Evolutionary conservation across 2,113 vertebrate genomes (phyloP), one percentile per base, ranked within the genome.

Genomic region (Eubucco bourcierii): DNA sequence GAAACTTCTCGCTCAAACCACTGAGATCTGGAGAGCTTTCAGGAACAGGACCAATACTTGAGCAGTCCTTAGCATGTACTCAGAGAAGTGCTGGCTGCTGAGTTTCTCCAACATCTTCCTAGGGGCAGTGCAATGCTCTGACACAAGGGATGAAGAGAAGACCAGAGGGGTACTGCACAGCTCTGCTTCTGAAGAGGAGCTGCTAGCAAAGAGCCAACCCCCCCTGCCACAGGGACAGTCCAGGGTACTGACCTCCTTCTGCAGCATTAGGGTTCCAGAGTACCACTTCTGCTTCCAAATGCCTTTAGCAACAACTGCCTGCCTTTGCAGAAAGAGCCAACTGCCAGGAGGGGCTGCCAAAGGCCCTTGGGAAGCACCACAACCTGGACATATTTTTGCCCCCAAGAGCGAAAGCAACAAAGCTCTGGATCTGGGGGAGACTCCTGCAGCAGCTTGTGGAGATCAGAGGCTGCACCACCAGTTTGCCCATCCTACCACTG

Each of bases 341-440:
- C 71, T 87, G 87, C 84, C 94, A 88, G 90, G 88, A 92, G 74
- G 92, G 84, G 80, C 89, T 93, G 75, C 94, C 94, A 96, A 93
- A 84, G 88, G 58, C 66, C 67, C 79, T 80, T 79, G 94, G 86
- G 94, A 96, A 67, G 87, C 55, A 87, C 79, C 88, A 60, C 2
- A 1, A 93, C 78, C 86, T 2, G 3, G 90, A 80, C 64, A 46
- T 88, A 82, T 82, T 94, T 94, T 78, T 93, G 55, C 79, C 52
- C 79, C 80, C 2, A 0, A 53, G 70, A 91, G 44, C n/a, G 70
- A 86, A 78, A 83, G 55, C 4, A 0, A 85, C 20, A 12, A 77
- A 94, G 73, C 58, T 61, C 61, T 58, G 58, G 39, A 53, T 83
- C 47, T 86, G 33, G 74, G 55, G 50, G 65, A 76, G 73, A 80